phyloP scores from a whole-genome alignment of 64 coral and sea anemone genomes.

The Astreopora myriophthalma region DNA sequence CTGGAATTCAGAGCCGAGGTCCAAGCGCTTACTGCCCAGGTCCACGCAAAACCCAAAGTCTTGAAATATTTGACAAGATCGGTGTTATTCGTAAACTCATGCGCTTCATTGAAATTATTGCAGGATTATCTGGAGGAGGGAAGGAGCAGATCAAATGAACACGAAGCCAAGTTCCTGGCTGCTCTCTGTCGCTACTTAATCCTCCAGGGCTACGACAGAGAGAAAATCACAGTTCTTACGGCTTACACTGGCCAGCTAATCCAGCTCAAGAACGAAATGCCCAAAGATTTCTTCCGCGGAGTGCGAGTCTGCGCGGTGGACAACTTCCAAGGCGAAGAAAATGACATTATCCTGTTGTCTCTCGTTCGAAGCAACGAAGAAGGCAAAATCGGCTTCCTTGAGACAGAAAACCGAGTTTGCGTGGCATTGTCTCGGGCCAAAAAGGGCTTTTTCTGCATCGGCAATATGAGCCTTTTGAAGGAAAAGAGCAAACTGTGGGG shows the following conservation, averaged over 20 bases:
- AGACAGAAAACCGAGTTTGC: conserved; percentile 80
- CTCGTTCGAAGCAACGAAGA: conserved; percentile 95
- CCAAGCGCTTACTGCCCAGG: too few relatives aligned
- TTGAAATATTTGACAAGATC: too few relatives aligned
- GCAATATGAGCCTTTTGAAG: conserved; percentile 66
- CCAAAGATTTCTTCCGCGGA: conserved; percentile 70
- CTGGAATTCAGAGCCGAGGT: too few relatives aligned
- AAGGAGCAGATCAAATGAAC: conserved; percentile 79
- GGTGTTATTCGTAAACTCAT: too few relatives aligned
- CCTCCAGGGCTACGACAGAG: conserved; percentile 81
- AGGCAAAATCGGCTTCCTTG: conserved; percentile 85
- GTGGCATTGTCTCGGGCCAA: conserved; percentile 87
- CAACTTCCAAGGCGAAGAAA: conserved; percentile 92
- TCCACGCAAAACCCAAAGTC: too few relatives aligned
- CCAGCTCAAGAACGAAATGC: conserved; percentile 78
- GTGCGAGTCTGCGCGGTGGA: conserved; percentile 88
- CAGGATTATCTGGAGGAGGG: conserved; percentile 83
- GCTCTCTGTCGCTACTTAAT: conserved; percentile 87
- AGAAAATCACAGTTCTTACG: conserved; percentile 83
- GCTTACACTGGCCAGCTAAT: conserved; percentile 90
- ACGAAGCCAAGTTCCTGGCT: conserved; percentile 84
- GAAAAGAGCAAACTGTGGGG: conserved; percentile 64
- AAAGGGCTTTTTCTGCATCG: conserved; percentile 86
- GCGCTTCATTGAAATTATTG: neutral
- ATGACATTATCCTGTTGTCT: conserved; percentile 86